Evolutionary conservation across 1,140 invertebrate genomes (phyloP), one percentile per base, ranked within the genome.

Genomic region (Drosophila prosaltans): DNA sequence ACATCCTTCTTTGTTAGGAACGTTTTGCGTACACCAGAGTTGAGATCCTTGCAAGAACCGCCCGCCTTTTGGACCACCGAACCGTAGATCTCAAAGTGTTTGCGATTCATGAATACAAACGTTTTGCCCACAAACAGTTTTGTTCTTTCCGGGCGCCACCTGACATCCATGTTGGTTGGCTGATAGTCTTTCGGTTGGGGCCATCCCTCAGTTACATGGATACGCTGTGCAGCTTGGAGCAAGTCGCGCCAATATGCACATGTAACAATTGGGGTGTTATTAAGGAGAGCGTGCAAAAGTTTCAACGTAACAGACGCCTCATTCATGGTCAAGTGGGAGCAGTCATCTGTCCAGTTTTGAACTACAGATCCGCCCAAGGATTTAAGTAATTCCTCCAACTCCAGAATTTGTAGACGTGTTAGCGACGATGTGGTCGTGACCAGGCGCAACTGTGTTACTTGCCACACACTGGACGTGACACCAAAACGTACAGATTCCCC

Each of bases 251-350:
- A 95, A 90, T 94, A 96, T 3, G 93, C 91, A 11, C 93, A 91
- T 8, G 93, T 94, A 0, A 96, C 95, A 77, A 96, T 95, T 6
- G 93, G 93, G 45, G 94, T 94, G 45, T 93, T 93, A 65, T 94
- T 93, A 1, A 95, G 93, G 73, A 96, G 89, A 3, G 95, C 95
- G 84, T 94, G 94, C 8, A 96, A 90, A 30, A 95, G 94, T 93
- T 96, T 96, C 1, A 95, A 93, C 9, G 95, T 96, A 16, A 96
- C 93, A 16, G 94, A 94, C 28, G 95, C 93, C 24, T 93, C 93
- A 48, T 94, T 93, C 94, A 96, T 95, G 10, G 95, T 95, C 26
- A 96, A 92, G 88, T 95, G 94, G 26, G 93, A 92, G 79, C 95
- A 95, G 93, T 62, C 93, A 83, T 90, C 79, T 81, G 62, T 92